Percentiles rank a stretch among this genome's conserved stretches.
Conservation (phyloP, 2,113 vertebrate genomes). For the Glaucidium brasilianum region DNA sequence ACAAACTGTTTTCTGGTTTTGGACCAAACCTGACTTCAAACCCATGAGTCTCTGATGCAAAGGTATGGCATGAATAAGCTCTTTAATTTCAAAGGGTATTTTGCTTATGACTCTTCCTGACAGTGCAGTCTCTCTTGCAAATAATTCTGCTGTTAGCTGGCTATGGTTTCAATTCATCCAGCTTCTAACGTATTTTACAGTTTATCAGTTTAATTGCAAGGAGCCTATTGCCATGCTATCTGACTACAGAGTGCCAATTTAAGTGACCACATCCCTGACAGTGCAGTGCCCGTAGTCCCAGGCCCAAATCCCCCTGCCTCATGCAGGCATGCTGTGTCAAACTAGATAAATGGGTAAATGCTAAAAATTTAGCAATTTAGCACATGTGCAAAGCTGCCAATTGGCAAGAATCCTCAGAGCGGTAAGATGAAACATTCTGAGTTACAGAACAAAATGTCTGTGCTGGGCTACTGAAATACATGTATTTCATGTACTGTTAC, state of each 20-base stretch:
- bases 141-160: not conserved
- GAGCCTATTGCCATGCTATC: not conserved
- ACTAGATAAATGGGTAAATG: not conserved
- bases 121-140: not conserved
- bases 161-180: not conserved
- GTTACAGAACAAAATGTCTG: conserved; percentile 6
- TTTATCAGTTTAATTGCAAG: not conserved
- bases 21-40: not conserved
- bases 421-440: not conserved
- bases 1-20: not conserved
- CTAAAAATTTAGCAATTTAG: not conserved
- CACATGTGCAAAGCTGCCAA: not conserved
- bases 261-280: not conserved
- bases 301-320: not conserved
- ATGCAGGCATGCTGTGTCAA: not conserved
- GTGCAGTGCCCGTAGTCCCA: not conserved
- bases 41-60: not conserved
- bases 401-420: not conserved
- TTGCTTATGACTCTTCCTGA: not conserved
- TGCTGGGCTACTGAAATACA: not conserved
- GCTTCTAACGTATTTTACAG: not conserved
- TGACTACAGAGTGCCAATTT: not conserved
- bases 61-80: rapidly evolving
- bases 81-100: not conserved
- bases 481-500: not conserved